Base-by-base conservation (phyloP, 64 coral and sea anemone genomes). In the Astreopora myriophthalma region DNA sequence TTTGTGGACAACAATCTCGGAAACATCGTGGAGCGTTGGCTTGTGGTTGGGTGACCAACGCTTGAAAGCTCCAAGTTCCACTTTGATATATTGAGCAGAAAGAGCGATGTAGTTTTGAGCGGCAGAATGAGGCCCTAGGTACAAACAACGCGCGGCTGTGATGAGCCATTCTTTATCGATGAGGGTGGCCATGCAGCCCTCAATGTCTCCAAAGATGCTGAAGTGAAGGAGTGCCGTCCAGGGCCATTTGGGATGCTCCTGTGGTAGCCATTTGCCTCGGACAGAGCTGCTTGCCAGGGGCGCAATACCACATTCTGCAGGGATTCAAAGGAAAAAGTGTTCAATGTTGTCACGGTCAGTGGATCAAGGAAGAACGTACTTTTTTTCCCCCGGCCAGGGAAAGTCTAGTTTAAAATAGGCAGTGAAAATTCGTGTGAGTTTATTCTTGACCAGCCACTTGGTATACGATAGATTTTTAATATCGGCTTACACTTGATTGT, bases 101-200 rank as follows among this genome's bases (percentile, higher is more conserved):
- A 83, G 35, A 2, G 20, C 26, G 48, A 31, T 79, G 72, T 66
- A 90, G 16, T 17, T 44, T 36, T 8, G 12, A 92, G 20, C 24
- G 49, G 10, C 23, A 74, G 80, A 2, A 64, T 1, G 7, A 2
- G 68, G 62, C 1, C 79, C 95, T 0, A 96, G 34, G 44, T 86
- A 84, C 37, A 89, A 80, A 5, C 95, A 96, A 48, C 89, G 73
- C 2, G 95, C 86, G 14, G 86, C 85, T n/a, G 95, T 93, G 19
- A 96, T 51, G 13, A 96, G 81, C 95, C 95, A 96, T 79, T 96
- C 46, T 28, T 96, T 93, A 80, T 96, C 91, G 26, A 96, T 87
- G 9, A 96, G 68, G 35, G 95, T 96, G 9, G 91, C 95, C 91
- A 96, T 96, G 38, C 95, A 96, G 52, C 91, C 95, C 46, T 92